Base-by-base conservation (phyloP, 2,888 invertebrate species). In the Agelastica alni region DNA sequence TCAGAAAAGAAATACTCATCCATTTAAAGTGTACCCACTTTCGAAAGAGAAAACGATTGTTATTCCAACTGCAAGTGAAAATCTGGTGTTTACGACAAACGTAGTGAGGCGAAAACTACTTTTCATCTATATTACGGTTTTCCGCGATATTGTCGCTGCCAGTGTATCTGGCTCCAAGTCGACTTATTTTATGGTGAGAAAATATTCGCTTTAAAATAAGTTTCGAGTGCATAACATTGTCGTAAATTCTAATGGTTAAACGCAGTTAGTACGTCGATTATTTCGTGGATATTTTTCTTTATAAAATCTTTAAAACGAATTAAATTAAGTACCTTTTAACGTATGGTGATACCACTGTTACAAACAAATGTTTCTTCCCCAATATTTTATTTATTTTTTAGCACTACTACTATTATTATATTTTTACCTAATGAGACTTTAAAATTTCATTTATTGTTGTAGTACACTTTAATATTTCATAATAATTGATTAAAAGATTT, bases 61-160 rank as follows among this genome's bases (percentile, higher is more conserved):
- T 44, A 44, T 39, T 31, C 39, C 14, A 5, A 14, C 13, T 52
- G 39, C 31, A 32, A 39, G 26, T 32, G 39, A 32, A 45, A 39
- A 32, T 45, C 39, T 41, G 46, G 42, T 53, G 53, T 53, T 53
- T 53, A 53, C 46, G 41, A 31, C 43, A 37, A 22, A 41, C 36
- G 43, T 47, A 43, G 30, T 36, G 28, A 17, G 44, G 42, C 42
- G 39, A 26, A 46, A 36, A 43, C 17, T 12, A 36, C 31, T 34
- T 20, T 16, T 26, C 28, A 26, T 10, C 28, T 42, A 49, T 32
- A 34, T 42, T 22, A 16, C 32, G 26, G 26, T 7, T 39, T 39
- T 18, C 17, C 37, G 18, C 37, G 17, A 34, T 34, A 16, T 13
- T 34, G 16, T 16, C 7, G 2, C 16, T 16, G 34, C 14, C 14